Percentiles rank a stretch among this genome's conserved stretches.
These are phyloP conservation scores for Acanthopagrus latus DNA, from an alignment of 2,797 vertebrate species.

Conservation along the genomic window DNA sequence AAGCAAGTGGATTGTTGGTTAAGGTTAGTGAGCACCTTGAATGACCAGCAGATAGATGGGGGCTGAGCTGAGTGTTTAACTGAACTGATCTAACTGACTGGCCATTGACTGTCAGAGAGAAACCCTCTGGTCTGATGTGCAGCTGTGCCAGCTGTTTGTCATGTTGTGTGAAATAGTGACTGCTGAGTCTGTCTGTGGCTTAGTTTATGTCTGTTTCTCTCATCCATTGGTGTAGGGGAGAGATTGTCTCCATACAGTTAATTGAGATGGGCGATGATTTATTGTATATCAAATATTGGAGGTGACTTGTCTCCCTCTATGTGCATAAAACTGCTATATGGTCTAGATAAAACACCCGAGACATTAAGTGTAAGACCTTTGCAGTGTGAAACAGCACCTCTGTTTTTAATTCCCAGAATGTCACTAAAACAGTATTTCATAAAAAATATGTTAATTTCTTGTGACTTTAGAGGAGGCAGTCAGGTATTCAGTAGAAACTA, in stretches of 20 bases:
- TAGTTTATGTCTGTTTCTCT: constrained; percentile 17
- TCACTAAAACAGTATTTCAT: constrained; percentile 49
- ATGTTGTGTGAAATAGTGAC: constrained; percentile 6
- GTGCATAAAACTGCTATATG: constrained; percentile 40
- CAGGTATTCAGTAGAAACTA: constrained; percentile 36
- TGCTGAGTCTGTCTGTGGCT: constrained; percentile 7
- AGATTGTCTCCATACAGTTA: constrained; percentile 15
- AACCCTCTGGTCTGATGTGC: constrained; percentile 1
- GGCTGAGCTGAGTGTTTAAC: background rate
- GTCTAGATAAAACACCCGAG: constrained; percentile 42
- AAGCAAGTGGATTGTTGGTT: background rate
- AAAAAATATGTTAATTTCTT: constrained; percentile 40
- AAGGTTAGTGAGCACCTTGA: no score
- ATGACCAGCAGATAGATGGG: no score
- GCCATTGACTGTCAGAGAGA: background rate
- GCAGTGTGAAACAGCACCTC: constrained; percentile 22
- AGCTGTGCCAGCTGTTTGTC: constrained; percentile 13
- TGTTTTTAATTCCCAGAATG: constrained; percentile 25
- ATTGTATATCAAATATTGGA: constrained; percentile 32
- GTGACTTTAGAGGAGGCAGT: constrained; percentile 30
- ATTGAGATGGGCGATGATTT: constrained; percentile 34
- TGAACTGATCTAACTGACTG: background rate
- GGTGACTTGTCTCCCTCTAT: constrained; percentile 15
- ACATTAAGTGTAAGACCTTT: constrained; percentile 22
- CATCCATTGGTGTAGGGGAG: background rate